These are phyloP conservation scores for Tipula unca DNA, from an alignment of 2,888 invertebrate genomes.

Conservation along the genomic window DNA sequence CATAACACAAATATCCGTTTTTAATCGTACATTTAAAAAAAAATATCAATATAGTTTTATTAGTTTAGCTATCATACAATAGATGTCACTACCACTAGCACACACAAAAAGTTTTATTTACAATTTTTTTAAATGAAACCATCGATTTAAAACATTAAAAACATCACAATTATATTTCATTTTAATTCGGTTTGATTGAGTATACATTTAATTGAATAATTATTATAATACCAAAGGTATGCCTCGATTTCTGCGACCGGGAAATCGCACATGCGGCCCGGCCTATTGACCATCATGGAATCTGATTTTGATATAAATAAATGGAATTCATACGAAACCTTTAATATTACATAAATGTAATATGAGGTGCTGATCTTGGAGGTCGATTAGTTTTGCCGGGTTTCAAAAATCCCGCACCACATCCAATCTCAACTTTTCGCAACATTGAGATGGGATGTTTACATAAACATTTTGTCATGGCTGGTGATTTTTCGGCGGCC, in stretches of 20 bases:
- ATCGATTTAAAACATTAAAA: neutral
- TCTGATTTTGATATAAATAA: neutral
- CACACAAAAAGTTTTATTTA: neutral
- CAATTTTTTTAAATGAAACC: neutral
- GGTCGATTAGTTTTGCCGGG: slow-evolving; percentile 32
- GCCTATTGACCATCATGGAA: neutral
- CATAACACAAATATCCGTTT: too few species aligned
- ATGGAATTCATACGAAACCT: neutral
- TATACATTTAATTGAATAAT: neutral
- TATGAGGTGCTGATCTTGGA: slow-evolving; percentile 38
- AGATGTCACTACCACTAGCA: neutral
- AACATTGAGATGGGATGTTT: slow-evolving; percentile 36
- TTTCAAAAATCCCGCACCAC: slow-evolving; percentile 32
- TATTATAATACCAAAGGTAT: neutral
- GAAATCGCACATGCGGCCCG: neutral
- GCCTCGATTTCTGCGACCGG: neutral
- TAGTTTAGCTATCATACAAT: neutral
- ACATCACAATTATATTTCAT: slow-evolving; percentile 8
- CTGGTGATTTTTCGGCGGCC: neutral
- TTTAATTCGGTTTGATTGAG: neutral
- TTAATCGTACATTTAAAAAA: too few species aligned
- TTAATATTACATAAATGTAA: slow-evolving; percentile 35
- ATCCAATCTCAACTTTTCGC: slow-evolving; percentile 21
- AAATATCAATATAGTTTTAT: neutral
- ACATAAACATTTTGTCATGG: slow-evolving; percentile 32